These are phyloP conservation scores for Andrena flavipes DNA, from an alignment of 2,888 invertebrate species.

Conservation along the genomic window DNA sequence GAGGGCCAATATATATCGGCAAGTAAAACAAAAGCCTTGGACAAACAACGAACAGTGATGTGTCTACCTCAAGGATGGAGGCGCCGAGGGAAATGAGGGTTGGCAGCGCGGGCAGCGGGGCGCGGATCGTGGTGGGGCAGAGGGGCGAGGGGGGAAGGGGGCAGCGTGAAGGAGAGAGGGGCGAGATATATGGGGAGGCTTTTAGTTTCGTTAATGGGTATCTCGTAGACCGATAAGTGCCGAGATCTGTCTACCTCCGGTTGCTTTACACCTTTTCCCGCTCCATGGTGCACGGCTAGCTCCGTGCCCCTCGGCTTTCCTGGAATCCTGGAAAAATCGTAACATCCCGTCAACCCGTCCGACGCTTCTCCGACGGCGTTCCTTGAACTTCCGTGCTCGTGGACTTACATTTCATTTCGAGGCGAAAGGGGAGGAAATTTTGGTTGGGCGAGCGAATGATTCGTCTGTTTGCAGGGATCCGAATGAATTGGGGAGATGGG, in stretches of 20 bases:
- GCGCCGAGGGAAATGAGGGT: slow-evolving; percentile 70
- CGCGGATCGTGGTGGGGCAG: slow-evolving; percentile 59
- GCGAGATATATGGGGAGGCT: slow-evolving; percentile 84
- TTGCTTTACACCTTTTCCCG: slow-evolving; percentile 83
- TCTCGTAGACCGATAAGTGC: slow-evolving; percentile 85
- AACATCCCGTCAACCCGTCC: slow-evolving; percentile 25
- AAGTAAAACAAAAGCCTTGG: slow-evolving; percentile 81
- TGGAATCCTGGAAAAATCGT: slow-evolving; percentile 58
- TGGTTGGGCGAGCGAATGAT: too few relatives aligned
- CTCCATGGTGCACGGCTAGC: slow-evolving; percentile 50
- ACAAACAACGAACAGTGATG: slow-evolving; percentile 82
- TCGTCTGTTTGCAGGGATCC: too few relatives aligned
- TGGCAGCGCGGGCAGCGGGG: slow-evolving; percentile 51
- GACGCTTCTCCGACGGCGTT: not conserved
- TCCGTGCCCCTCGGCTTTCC: slow-evolving; percentile 53
- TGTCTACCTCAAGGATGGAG: slow-evolving; percentile 80
- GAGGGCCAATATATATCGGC: slow-evolving; percentile 80
- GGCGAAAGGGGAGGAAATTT: too few relatives aligned
- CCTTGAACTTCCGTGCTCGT: too few relatives aligned
- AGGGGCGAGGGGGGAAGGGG: slow-evolving; percentile 68
- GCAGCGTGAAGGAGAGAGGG: slow-evolving; percentile 78
- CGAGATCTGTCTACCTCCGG: slow-evolving; percentile 84
- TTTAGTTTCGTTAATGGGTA: slow-evolving; percentile 85
- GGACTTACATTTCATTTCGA: too few relatives aligned
- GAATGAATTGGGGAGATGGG: too few relatives aligned